Evolutionary conservation across 2,113 vertebrate species (phyloP), one percentile per base, ranked within the genome.

Genomic region (Taxidea taxus): DNA sequence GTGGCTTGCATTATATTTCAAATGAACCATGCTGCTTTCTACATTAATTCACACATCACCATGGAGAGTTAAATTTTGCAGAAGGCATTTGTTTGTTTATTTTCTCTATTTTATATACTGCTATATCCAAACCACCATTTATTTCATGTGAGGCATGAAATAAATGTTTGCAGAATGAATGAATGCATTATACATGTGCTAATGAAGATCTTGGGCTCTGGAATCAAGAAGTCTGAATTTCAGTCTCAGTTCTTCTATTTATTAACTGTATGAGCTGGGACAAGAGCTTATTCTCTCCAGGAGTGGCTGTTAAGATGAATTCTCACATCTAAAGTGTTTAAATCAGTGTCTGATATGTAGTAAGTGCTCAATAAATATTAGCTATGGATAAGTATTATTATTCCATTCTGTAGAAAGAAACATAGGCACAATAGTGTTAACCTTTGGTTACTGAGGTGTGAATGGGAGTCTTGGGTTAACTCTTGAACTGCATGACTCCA

Each of bases 151-250:
- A 87, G n/a, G n/a, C 34, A 82, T 66, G 62, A 88, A 95, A 34
- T 97, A 92, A 92, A 75, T 58, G 90, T 85, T 23, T 39, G 64
- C 54, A 20, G 56, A 75, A 85, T 92, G 51, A 90, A 75, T 60
- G 14, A 74, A 72, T 54, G 14, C 9, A 44, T 87, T 90, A 66
- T 16, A 62, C 1, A 82, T 31, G 7, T 5, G 54, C 37, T 47
- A 47, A 96, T 37, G n/a, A 54, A 86, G 34, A 93, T 27, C 16
- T 47, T 44, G 11, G 42, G 29, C 64, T 86, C 60, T 62, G 25
- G 44, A 93, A 93, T 86, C 27, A 72, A 91, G 68, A 23, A 87
- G 34, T 9, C 39, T 82, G 47, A 10, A 70, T 91, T 82, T 82
- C 39, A 70, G n/a, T 88, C 31, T 15, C 31, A 18, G 85, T 82